A percentile compares a stretch with the other conserved stretches of the same genome.
Evolutionary conservation across 2,888 invertebrate species (phyloP).

Genomic region (Philopedon plagiatum): DNA sequence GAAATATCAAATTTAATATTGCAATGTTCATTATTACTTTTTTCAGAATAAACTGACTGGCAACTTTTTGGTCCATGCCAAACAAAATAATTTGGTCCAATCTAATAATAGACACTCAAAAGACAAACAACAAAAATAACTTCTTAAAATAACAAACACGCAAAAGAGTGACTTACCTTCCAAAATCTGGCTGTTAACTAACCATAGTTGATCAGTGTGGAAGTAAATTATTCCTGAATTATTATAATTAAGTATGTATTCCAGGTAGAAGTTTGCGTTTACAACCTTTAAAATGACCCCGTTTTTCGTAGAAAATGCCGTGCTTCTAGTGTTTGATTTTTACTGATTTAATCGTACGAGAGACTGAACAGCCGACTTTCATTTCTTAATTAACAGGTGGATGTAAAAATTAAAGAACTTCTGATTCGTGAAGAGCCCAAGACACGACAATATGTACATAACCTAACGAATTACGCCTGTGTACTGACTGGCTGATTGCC

Average conservation of each 20-base stretch:
- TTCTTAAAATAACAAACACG: conserved; percentile 7
- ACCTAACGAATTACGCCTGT: conserved; percentile 17
- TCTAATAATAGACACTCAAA: conserved; percentile 3
- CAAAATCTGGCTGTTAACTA: conserved; percentile 22
- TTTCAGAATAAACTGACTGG: neutral
- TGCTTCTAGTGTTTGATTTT: conserved; percentile 11
- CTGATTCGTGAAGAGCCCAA: conserved; percentile 12
- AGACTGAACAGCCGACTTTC: conserved; percentile 21
- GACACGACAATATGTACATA: conserved; percentile 5
- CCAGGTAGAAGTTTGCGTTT: neutral
- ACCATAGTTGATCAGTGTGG: conserved; percentile 8
- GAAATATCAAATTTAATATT: neutral
- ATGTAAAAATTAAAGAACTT: conserved; percentile 17
- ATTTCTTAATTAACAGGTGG: conserved; percentile 31
- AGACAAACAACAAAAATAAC: conserved; percentile 12
- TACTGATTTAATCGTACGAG: conserved; percentile 3
- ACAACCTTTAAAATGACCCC: conserved; percentile 8
- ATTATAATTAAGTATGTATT: conserved; percentile 9
- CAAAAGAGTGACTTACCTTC: conserved; percentile 25
- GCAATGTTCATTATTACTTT: neutral
- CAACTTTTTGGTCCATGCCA: neutral
- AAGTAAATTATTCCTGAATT: neutral
- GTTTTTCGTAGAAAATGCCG: conserved; percentile 1
- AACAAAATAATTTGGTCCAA: conserved; percentile 3
- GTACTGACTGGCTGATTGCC: neutral